phyloP scores from a whole-genome alignment of 2,888 invertebrate species.

The Ceraclea dissimilis region DNA sequence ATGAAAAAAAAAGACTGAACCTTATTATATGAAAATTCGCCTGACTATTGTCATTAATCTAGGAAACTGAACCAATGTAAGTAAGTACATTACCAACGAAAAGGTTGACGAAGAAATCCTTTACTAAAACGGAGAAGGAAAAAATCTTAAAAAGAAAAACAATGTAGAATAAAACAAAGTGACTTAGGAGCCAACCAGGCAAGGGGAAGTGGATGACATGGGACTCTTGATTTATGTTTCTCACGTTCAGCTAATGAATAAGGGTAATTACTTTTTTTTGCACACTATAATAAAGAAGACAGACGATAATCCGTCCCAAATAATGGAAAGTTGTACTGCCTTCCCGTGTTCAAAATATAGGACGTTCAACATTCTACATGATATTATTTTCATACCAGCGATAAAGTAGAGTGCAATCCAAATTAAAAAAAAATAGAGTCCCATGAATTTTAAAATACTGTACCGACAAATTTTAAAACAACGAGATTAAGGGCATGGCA shows the following conservation, averaged over 20 bases:
- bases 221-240: constrained; percentile 24
- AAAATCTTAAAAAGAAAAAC: constrained; percentile 15
- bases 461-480: no score
- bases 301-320: constrained; percentile 25
- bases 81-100: no score
- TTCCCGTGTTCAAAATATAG: constrained; percentile 6
- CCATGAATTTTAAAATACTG: no score
- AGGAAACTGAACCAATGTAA: not conserved
- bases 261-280: constrained; percentile 26
- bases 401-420: no score
- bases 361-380: no score
- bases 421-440: no score
- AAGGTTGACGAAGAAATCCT: not conserved
- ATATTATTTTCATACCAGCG: no score
- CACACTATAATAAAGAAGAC: constrained; percentile 26
- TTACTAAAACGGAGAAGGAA: not conserved
- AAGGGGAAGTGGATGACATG: constrained; percentile 9
- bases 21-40: no score
- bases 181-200: constrained; percentile 17
- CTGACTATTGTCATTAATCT: not conserved
- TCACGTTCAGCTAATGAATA: constrained; percentile 26
- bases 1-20: no score
- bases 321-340: constrained; percentile 22
- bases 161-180: constrained; percentile 23
- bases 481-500: no score